Percentiles rank a stretch among this genome's conserved stretches.
Evolutionary conservation across 1,140 invertebrate genomes (phyloP).

Genomic region (Euwallacea similis): DNA sequence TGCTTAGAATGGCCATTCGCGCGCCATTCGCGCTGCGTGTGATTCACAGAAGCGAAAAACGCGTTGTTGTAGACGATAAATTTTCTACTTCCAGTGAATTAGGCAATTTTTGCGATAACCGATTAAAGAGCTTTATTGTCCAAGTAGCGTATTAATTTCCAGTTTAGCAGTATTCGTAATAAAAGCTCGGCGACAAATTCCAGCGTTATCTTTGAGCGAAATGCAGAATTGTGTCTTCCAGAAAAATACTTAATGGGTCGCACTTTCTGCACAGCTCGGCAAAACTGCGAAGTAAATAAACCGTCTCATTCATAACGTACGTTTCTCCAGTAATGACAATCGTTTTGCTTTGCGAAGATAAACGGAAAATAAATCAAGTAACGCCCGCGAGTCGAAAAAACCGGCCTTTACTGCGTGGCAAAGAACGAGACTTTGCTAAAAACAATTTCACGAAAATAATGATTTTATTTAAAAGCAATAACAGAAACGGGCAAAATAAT

Average conservation of each 20-base stretch:
- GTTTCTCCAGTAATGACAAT: not conserved
- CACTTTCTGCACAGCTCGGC: not conserved
- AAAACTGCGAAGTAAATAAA: not conserved
- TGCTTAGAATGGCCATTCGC: too few relatives aligned
- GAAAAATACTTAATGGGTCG: conserved; percentile 12
- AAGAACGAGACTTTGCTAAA: conserved; percentile 3
- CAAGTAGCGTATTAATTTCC: conserved; percentile 4
- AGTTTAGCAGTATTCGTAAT: conserved; percentile 16
- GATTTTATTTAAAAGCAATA: conserved; percentile 37
- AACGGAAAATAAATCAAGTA: not conserved
- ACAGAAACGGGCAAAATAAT: conserved; percentile 29
- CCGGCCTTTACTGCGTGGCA: not conserved
- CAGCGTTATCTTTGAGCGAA: conserved; percentile 9
- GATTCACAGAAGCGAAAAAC: too few relatives aligned
- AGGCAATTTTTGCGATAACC: conserved; percentile 12
- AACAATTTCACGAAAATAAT: conserved; percentile 33
- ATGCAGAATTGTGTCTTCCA: conserved; percentile 10
- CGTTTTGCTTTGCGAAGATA: not conserved
- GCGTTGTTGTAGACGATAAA: conserved; percentile 3
- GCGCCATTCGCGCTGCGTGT: too few relatives aligned
- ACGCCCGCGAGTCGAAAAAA: not conserved
- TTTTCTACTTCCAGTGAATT: conserved; percentile 15
- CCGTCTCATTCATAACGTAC: not conserved
- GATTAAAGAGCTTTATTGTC: conserved; percentile 10
- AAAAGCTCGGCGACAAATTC: not conserved